Percentiles rank a stretch among this genome's conserved stretches.
Evolutionary conservation across 2,797 vertebrate genomes (phyloP).

Genomic region (Botia almorhae): DNA sequence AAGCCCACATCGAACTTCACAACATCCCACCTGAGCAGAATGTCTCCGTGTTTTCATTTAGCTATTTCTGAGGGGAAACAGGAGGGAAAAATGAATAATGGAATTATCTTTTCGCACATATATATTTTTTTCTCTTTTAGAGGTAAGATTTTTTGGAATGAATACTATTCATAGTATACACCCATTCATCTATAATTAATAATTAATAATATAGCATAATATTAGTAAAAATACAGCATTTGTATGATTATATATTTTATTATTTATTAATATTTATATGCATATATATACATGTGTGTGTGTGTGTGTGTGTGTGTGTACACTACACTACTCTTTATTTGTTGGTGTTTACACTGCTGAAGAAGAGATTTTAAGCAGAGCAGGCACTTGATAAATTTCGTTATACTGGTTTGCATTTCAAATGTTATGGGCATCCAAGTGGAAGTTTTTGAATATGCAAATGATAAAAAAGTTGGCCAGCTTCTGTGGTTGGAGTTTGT

Average conservation of each 20-base stretch:
- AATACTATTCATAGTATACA: too few relatives aligned
- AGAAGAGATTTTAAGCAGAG: background rate
- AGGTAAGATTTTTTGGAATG: background rate
- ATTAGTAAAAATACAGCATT: too few relatives aligned
- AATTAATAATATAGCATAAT: too few relatives aligned
- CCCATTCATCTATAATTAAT: too few relatives aligned
- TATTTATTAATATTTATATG: too few relatives aligned
- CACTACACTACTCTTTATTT: background rate
- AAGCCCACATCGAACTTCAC: conserved; percentile 70
- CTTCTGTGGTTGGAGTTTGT: background rate
- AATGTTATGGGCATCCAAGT: background rate
- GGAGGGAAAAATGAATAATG: conserved; percentile 47
- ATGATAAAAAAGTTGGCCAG: background rate
- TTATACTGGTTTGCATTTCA: conserved; percentile 15
- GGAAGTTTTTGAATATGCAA: background rate
- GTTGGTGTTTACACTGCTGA: background rate
- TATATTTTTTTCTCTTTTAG: background rate
- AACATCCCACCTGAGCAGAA: conserved; percentile 70
- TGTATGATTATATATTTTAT: too few relatives aligned
- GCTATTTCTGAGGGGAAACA: conserved; percentile 48
- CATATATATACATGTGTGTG: too few relatives aligned
- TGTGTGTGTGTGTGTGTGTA: too few relatives aligned
- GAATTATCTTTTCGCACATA: conserved; percentile 45
- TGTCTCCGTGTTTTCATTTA: conserved; percentile 62
- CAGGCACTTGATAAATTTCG: background rate